These are phyloP conservation scores for Vultur gryphus DNA, from an alignment of 2,797 vertebrate species.

Conservation along the genomic window DNA sequence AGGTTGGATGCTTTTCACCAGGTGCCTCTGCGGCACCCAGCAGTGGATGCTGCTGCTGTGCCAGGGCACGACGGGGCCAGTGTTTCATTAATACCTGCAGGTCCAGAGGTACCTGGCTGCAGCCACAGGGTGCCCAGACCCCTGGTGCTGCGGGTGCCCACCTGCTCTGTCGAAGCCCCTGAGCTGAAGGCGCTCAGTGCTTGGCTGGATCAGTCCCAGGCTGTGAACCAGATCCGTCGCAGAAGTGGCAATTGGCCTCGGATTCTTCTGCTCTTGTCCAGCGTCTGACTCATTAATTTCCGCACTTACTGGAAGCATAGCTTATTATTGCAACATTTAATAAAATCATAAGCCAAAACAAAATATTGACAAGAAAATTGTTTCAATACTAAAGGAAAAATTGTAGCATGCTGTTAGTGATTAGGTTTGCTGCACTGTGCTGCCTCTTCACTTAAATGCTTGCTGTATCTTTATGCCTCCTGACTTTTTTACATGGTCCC, in stretches of 20 bases:
- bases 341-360: slow-evolving; percentile 1
- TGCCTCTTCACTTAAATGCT: not conserved
- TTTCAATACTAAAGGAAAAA: not conserved
- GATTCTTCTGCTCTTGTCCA: slow-evolving; percentile 22
- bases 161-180: not conserved
- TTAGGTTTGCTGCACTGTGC: not conserved
- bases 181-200: not conserved
- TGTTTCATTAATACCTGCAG: not conserved
- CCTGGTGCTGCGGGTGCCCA: not conserved
- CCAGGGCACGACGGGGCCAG: not conserved
- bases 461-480: not conserved
- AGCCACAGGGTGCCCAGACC: not conserved
- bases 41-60: not conserved
- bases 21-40: fast-evolving
- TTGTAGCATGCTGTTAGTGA: not conserved
- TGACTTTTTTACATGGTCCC: not conserved
- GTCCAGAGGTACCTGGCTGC: not conserved
- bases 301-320: slow-evolving; percentile 23
- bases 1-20: not conserved
- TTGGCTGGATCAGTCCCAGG: not conserved
- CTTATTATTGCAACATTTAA: slow-evolving; percentile 12
- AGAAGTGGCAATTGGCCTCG: not conserved
- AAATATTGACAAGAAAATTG: slow-evolving; percentile 10
- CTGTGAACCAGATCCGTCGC: not conserved
- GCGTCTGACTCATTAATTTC: slow-evolving; percentile 39